phyloP scores from a whole-genome alignment of 2,888 invertebrate species.

The Aleiodes leptofemur region DNA sequence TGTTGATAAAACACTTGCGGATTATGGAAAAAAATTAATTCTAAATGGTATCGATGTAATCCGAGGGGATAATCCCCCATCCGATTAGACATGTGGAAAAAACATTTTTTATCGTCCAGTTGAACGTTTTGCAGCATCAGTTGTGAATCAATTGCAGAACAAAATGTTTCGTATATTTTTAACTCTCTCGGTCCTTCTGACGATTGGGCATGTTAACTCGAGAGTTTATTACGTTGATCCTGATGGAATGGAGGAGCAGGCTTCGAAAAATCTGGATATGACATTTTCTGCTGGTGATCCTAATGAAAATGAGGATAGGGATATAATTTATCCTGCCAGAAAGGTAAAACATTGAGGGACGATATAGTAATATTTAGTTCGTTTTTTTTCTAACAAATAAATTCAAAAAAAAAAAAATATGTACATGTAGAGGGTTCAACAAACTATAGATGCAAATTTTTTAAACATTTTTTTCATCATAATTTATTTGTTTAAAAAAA shows the following conservation, averaged over 20 bases:
- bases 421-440: too few relatives aligned
- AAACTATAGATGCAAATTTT: too few relatives aligned
- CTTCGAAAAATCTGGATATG: conserved; percentile 67
- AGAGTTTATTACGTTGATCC: conserved; percentile 52
- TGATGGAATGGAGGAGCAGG: conserved; percentile 58
- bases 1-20: not conserved
- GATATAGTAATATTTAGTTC: too few relatives aligned
- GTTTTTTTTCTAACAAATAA: too few relatives aligned
- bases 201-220: conserved; percentile 35
- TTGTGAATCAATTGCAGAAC: not conserved
- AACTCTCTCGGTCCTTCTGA: conserved; percentile 39
- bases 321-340: conserved; percentile 45
- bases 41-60: not conserved
- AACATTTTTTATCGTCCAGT: too few relatives aligned
- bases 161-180: conserved; percentile 55
- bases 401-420: too few relatives aligned
- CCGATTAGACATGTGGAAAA: conserved; percentile 2
- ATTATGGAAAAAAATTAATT: conserved; percentile 39
- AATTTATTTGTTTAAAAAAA: too few relatives aligned
- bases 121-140: not conserved
- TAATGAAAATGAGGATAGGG: conserved; percentile 44
- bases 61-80: not conserved
- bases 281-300: conserved; percentile 63
- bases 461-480: too few relatives aligned
- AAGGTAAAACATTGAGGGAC: conserved; percentile 48